Evolutionary conservation across 2,113 vertebrate species (phyloP), one percentile per base, ranked within the genome.

Genomic region (Anhinga anhinga): DNA sequence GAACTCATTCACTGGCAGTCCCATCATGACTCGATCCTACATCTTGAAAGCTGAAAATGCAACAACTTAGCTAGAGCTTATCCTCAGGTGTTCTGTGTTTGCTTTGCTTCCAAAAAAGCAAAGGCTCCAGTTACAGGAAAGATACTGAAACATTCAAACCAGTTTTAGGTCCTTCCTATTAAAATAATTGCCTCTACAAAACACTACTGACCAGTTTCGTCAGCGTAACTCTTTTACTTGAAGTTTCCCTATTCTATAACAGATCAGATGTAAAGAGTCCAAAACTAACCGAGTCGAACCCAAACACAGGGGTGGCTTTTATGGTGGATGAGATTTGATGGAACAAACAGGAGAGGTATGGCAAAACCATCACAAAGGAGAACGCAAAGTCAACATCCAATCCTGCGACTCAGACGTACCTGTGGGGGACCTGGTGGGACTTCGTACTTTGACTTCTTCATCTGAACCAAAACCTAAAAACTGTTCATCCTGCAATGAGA

Each of bases 401-500:
- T 18, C 40, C 47, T 27, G 49, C 29, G 20, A 20, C 58, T 36
- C n/a, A 45, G 61, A 81, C 94, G 14, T 98, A 99, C 99, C 99
- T 99, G 98, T 98, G 95, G 98, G 98, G 90, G 98, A 97, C 94
- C 98, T 98, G 82, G 98, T 96, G 76, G 99, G 98, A 95, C 99
- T 99, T 93, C 97, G 99, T 95, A 99, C 98, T 98, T 98, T 99
- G 97, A 99, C 98, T 97, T 99, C 99, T 97, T 98, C 98, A 98
- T 99, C 98, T 84, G 98, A 98, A 96, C 99, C 98, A 98, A 99
- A 99, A 97, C 99, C 99, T 98, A 98, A 96, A 98, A 99, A 99
- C 65, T 98, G 98, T 93, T 99, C 99, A 97, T 99, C 99, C 99
- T 99, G 97, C 89, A 98, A 98, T 20, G 92, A 97, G 96, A 97